Conservation (phyloP, 1,140 invertebrate genomes). For the Bombus balteatus region DNA sequence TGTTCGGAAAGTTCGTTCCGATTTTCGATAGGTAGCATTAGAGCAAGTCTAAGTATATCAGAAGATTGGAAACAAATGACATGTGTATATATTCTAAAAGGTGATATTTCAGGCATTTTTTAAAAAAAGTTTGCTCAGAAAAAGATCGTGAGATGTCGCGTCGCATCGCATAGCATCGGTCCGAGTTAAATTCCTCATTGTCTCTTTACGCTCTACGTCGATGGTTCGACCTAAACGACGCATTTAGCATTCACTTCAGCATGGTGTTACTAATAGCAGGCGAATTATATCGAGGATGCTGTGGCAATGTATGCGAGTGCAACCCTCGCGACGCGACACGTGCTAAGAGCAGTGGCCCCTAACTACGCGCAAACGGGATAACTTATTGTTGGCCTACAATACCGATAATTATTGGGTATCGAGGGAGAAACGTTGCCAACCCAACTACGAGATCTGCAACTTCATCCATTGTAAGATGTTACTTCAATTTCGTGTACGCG, state of each 20-base stretch:
- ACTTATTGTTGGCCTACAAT: slow-evolving; percentile 63
- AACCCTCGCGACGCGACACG: slow-evolving; percentile 41
- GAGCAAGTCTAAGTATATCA: no score
- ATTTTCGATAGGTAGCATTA: no score
- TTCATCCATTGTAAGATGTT: background rate
- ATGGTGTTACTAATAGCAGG: slow-evolving; percentile 62
- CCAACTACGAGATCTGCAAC: background rate
- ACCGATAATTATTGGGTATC: slow-evolving; percentile 54
- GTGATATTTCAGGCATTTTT: no score
- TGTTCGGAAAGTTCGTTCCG: no score
- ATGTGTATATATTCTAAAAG: no score
- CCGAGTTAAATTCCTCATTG: background rate
- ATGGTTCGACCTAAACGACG: slow-evolving; percentile 47
- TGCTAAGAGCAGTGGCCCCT: slow-evolving; percentile 28
- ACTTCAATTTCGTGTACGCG: background rate
- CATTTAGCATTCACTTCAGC: slow-evolving; percentile 67
- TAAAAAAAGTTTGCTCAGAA: no score
- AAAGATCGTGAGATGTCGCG: background rate
- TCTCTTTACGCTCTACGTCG: background rate
- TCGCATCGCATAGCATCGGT: background rate
- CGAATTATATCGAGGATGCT: slow-evolving; percentile 55
- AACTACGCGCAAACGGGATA: slow-evolving; percentile 24
- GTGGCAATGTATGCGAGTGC: slow-evolving; percentile 23
- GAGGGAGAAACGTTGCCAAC: slow-evolving; percentile 11
- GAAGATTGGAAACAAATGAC: no score